Evolutionary conservation across 2,797 vertebrate species (phyloP).

Genomic region (Chloroceryle amazona): DNA sequence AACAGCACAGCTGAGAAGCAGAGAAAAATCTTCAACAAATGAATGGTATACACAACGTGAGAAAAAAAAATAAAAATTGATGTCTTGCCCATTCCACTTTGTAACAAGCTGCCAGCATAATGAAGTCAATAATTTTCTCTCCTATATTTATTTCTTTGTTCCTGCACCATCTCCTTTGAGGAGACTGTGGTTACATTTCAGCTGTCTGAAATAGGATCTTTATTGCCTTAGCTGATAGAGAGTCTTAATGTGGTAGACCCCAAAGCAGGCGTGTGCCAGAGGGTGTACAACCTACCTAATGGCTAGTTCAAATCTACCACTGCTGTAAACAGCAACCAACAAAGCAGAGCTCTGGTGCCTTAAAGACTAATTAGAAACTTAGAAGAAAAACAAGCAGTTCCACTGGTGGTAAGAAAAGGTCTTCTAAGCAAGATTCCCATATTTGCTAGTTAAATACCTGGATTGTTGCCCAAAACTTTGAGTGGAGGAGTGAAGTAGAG

Average conservation of each 20-base stretch:
- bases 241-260: neutral
- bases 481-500: neutral
- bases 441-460: constrained; percentile 29
- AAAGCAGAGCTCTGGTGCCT: neutral
- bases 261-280: neutral
- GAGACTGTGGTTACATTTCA: neutral
- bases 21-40: neutral
- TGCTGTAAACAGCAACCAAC: neutral
- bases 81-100: neutral
- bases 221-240: neutral
- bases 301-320: neutral
- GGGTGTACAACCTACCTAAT: neutral
- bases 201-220: neutral
- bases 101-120: neutral
- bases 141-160: neutral
- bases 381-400: constrained; percentile 42
- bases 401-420: neutral
- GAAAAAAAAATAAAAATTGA: neutral
- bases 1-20: neutral
- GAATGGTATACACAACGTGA: neutral
- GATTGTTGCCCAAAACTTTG: neutral
- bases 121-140: neutral
- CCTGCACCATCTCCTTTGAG: neutral
- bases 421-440: neutral
- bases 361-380: constrained; percentile 3